Evolutionary conservation across 2,113 vertebrate species (phyloP).

Genomic region (Hepsetus odoe): DNA sequence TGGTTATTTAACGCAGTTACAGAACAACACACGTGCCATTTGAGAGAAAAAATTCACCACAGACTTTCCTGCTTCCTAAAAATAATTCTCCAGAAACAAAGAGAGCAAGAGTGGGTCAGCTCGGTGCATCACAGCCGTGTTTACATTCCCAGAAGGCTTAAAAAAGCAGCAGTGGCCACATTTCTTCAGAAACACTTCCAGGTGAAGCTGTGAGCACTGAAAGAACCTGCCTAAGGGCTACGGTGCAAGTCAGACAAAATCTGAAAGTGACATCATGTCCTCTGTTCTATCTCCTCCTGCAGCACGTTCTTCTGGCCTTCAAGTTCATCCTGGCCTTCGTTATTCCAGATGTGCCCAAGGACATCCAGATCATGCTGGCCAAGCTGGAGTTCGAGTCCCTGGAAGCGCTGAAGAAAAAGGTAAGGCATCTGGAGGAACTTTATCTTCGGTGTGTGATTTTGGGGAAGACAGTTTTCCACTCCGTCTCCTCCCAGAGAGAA

Average conservation of each 20-base stretch:
- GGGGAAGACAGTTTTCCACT: too few relatives aligned
- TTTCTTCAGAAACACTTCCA: neutral
- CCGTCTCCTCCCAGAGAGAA: too few relatives aligned
- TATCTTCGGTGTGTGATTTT: too few relatives aligned
- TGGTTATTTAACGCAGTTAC: too few relatives aligned
- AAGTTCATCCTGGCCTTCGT: constrained; percentile 92
- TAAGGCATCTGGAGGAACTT: constrained; percentile 63
- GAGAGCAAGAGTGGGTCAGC: neutral
- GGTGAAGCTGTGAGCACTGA: neutral
- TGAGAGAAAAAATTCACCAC: too few relatives aligned
- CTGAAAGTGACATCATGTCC: neutral
- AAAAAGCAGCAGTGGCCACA: neutral
- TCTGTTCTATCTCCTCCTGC: constrained; percentile 53
- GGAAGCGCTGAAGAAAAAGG: constrained; percentile 95
- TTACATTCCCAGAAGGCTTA: neutral
- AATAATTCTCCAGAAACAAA: neutral
- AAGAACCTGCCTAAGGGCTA: neutral
- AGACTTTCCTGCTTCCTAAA: neutral
- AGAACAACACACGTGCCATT: too few relatives aligned
- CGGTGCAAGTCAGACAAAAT: too few relatives aligned
- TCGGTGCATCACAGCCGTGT: neutral
- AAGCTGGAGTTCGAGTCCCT: constrained; percentile 91
- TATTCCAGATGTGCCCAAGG: constrained; percentile 90
- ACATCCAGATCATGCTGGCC: constrained; percentile 86
- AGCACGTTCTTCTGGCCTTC: constrained; percentile 88